Evolutionary conservation across 2,797 vertebrate genomes (phyloP).

Genomic region (Mormyrus proboscirostris): DNA sequence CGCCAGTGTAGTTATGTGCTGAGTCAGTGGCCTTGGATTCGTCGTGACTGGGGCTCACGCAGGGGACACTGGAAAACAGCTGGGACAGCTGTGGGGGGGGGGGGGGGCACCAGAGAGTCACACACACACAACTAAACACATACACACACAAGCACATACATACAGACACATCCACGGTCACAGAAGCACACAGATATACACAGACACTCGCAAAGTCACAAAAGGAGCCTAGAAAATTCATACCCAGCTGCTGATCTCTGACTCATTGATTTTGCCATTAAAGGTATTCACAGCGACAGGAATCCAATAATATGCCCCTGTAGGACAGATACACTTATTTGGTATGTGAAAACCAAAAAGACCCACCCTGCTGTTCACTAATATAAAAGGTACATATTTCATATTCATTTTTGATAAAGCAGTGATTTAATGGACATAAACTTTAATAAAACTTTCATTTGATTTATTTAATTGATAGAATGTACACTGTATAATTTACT

Average conservation of each 20-base stretch:
- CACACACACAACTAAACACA: background rate
- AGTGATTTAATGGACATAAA: background rate
- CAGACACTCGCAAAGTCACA: background rate
- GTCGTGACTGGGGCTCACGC: slow-evolving; percentile 18
- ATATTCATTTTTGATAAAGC: background rate
- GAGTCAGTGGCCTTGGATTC: background rate
- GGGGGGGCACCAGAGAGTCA: background rate
- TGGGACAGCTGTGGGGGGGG: slow-evolving; percentile 44
- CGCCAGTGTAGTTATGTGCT: background rate
- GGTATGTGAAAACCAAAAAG: background rate
- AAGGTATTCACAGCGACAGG: slow-evolving; percentile 27
- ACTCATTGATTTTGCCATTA: background rate
- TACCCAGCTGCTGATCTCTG: slow-evolving; percentile 42
- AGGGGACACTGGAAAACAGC: slow-evolving; percentile 25
- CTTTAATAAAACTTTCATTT: background rate
- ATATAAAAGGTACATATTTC: background rate
- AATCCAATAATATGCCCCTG: slow-evolving; percentile 57
- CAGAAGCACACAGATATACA: background rate
- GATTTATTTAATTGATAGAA: background rate
- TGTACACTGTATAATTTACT: background rate
- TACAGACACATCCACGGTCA: background rate
- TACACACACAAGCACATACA: background rate
- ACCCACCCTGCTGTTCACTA: background rate
- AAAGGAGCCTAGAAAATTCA: slow-evolving; percentile 15
- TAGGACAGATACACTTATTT: background rate